Evolutionary conservation across 2,888 invertebrate genomes (phyloP), one percentile per base, ranked within the genome.

Genomic region (Drosophila phalerata): DNA sequence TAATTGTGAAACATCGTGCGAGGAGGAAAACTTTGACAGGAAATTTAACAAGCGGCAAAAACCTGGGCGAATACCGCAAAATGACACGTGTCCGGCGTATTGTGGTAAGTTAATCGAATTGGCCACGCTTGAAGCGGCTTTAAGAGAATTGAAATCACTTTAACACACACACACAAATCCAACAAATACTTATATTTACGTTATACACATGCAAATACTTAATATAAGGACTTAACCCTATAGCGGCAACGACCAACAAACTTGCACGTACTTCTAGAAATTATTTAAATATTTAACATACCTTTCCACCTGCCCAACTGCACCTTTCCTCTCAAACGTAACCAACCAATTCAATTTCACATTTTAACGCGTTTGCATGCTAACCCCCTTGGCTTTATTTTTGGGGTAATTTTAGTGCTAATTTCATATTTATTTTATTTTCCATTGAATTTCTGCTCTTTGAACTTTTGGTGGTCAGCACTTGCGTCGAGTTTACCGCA

Each of bases 41-140:
- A 17, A 32, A n/a, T 47, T 25, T 37, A 43, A 58, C n/a, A 30
- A 30, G 47, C 62, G 69, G 84, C 79, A 66, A 88, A 66, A 89
- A 85, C 57, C 72, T 77, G 73, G 75, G 77, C 49, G 75, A 85
- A 40, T 91, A 90, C 79, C 85, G 85, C 63, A 90, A 87, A 85
- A 90, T 90, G 90, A 90, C 83, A 89, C 91, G 90, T 72, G 91
- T 90, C 57, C 79, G 91, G 72, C 90, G 90, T 65, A 90, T 90
- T 78, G 82, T 87, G 91, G 90, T 90, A 85, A 91, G 91, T 82
- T 62, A 28, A 9, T 40, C 38, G 17, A 38, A 19, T 37, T 45
- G 42, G 42, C 19, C 32, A 57, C 57, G 60, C 34, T 58, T 52
- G 13, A 55, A 56, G 53, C 42, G 10, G 32, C 32, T 17, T 51